Percentiles rank a stretch among this genome's conserved stretches.
Conservation (phyloP, 1,140 invertebrate species). For the Drepana arcuata region DNA sequence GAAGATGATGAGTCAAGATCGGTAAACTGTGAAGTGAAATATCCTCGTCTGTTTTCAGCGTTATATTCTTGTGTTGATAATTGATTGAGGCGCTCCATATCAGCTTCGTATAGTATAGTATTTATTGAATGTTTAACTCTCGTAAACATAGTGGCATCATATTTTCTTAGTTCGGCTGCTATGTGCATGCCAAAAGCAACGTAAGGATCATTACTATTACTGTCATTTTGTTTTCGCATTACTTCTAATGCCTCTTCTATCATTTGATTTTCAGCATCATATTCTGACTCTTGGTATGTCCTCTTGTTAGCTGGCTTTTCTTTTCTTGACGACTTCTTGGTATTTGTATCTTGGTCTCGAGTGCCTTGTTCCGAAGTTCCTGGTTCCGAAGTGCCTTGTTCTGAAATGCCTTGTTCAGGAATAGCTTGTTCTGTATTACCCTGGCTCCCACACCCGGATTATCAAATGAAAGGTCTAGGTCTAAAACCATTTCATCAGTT, state of each 20-base stretch:
- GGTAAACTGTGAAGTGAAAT: conserved; percentile 4
- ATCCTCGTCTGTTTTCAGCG: conserved; percentile 3
- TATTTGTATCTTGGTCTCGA: conserved; percentile 4
- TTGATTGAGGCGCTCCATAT: conserved; percentile 3
- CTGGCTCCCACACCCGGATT: too few relatives aligned
- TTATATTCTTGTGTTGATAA: conserved; percentile 2
- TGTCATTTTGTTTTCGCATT: conserved; percentile 1
- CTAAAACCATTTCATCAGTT: conserved; percentile 1
- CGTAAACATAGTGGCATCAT: conserved; percentile 4
- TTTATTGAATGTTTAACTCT: conserved; percentile 4
- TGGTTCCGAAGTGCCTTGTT: not conserved
- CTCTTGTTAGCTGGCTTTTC: conserved; percentile 4
- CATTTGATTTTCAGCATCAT: conserved; percentile 5
- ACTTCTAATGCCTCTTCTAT: conserved; percentile 6
- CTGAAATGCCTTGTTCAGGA: too few relatives aligned
- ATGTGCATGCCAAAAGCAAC: conserved; percentile 5
- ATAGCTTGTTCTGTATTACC: conserved; percentile 6
- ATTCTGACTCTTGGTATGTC: conserved; percentile 3
- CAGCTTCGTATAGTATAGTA: conserved; percentile 5
- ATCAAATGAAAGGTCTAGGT: conserved; percentile 1
- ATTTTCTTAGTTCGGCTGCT: conserved; percentile 4
- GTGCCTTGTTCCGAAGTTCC: not conserved
- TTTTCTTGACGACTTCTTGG: conserved; percentile 1
- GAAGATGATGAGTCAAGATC: conserved; percentile 3
- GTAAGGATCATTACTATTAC: conserved; percentile 6